Base-by-base conservation (phyloP, 1,140 invertebrate species). In the Vanessa tameamea region DNA sequence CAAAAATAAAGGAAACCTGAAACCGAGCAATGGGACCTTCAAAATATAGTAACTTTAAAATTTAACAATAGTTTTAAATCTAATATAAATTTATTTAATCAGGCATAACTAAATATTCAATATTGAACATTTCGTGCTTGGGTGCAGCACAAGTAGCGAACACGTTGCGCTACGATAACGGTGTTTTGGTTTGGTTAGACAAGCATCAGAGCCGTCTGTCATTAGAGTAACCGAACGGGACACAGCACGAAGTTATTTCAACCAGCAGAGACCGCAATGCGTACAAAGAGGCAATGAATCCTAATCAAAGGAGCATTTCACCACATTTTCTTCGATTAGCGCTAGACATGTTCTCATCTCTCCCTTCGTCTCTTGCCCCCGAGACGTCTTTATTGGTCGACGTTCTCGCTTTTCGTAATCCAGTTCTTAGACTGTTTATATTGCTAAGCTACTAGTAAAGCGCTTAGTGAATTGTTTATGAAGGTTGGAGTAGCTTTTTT, bases 221-320 rank as follows among this genome's bases (percentile, higher is more conserved):
- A 50, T 63, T 55, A 48, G 23, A 63, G 57, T 63, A 63, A 63
- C 57, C 68, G 47, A 64, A 55, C 16, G 4, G 16, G 47, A 37
- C 47, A 47, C 64, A 63, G 15, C 48, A 50, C 50, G 43, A 53
- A 31, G 66, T 61, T 69, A 51, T 69, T 69, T 61, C 68, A 50
- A 67, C 20, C 20, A 59, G 20, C 48, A n/a, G 16, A 47, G 31
- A 71, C 73, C 68, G 73, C 73, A 71, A 16, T 75, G 73, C 69
- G 78, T 69, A 79, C 75, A 79, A 78, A 78, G 78, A 43, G 61
- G 65, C 72, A 77, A 77, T 79, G 75, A 69, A 79, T 79, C 72
- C 75, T 77, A 77, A 79, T 79, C 75, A 77, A 77, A 72, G 76
- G 67, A 71, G 64, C 73, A 68, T 64, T 72, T 69, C 68, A 72